phyloP scores from a whole-genome alignment of 2,888 invertebrate species.

The Gortyna flavago region DNA sequence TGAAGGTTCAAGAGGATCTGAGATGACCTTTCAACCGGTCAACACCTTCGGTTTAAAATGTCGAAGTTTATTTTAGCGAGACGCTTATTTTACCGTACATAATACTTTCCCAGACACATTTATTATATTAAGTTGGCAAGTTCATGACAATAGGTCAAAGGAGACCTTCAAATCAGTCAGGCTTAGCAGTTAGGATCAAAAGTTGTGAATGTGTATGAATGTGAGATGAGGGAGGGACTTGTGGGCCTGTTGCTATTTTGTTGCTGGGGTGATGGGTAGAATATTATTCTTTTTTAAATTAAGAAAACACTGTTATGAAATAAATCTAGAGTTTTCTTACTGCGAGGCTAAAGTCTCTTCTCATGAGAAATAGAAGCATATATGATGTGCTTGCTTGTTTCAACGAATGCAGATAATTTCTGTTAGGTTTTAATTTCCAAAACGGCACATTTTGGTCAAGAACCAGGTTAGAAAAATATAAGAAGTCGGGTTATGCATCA shows the following conservation, averaged over 20 bases:
- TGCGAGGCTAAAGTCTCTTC: neutral
- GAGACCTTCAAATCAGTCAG: slow-evolving; percentile 24
- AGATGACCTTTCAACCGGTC: slow-evolving; percentile 34
- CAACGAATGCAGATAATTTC: neutral
- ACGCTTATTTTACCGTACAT: neutral
- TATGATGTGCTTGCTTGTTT: neutral
- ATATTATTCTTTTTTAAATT: neutral
- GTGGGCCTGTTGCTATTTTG: neutral
- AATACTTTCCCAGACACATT: neutral
- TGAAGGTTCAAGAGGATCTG: neutral
- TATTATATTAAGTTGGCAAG: slow-evolving; percentile 7
- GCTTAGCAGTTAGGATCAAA: slow-evolving; percentile 39
- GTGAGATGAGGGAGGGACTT: slow-evolving; percentile 5
- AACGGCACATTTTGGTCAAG: neutral
- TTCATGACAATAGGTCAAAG: slow-evolving; percentile 38
- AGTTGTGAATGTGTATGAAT: too few species aligned
- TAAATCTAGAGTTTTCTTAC: neutral
- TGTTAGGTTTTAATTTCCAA: neutral
- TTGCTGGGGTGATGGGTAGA: neutral
- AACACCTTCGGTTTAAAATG: slow-evolving; percentile 42
- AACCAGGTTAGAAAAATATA: too few species aligned
- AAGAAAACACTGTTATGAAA: neutral
- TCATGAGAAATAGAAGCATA: neutral
- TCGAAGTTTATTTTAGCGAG: slow-evolving; percentile 35
- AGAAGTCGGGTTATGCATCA: neutral